Percentiles rank a stretch among this genome's conserved stretches.
These are phyloP conservation scores for Ormyrus pomaceus DNA, from an alignment of 2,888 invertebrate species.

Conservation along the genomic window DNA sequence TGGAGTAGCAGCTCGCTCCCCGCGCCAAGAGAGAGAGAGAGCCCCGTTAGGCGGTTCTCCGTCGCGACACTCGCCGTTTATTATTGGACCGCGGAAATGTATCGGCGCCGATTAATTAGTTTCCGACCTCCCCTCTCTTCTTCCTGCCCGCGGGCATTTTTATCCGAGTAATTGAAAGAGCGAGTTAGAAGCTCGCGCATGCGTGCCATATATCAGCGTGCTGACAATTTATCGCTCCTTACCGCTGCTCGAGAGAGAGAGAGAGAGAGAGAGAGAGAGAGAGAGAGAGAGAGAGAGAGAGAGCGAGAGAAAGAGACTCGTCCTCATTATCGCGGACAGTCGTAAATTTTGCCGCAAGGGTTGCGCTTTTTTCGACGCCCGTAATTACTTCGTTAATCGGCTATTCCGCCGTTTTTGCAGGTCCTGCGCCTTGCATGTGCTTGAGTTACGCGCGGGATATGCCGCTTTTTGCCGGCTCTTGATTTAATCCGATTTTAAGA, in stretches of 20 bases:
- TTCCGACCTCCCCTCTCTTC: too few species aligned
- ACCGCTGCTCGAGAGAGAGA: conserved; percentile 1
- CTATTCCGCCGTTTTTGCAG: conserved; percentile 8
- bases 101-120: background rate
- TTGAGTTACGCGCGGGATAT: background rate
- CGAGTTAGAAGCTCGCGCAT: conserved; percentile 35
- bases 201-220: conserved; percentile 54
- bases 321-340: conserved; percentile 52
- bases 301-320: conserved; percentile 14
- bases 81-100: background rate
- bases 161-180: too few species aligned
- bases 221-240: conserved; percentile 57
- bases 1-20: conserved; percentile 36
- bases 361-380: conserved; percentile 25
- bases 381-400: conserved; percentile 53
- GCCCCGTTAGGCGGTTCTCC: conserved; percentile 5
- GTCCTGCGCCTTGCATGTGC: background rate
- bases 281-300: conserved; percentile 8
- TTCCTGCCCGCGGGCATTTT: too few species aligned
- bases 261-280: conserved; percentile 10
- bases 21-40: background rate
- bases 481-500: conserved; percentile 45
- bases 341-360: conserved; percentile 51
- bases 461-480: conserved; percentile 9
- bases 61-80: background rate